Evolutionary conservation across 2,888 invertebrate species (phyloP), one percentile per base, ranked within the genome.

Genomic region (Troides aeacus): DNA sequence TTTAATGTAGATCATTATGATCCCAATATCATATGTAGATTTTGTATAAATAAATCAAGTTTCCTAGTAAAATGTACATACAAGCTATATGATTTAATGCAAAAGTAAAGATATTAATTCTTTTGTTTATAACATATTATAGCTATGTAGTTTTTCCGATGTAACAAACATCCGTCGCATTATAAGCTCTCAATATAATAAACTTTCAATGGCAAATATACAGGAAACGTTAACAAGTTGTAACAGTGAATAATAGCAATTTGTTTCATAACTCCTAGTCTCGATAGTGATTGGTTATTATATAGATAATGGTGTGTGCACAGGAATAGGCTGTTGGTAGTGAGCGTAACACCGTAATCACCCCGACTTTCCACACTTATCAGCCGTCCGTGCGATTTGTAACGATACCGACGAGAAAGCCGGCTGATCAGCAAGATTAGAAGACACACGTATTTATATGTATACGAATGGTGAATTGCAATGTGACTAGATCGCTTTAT

Each of bases 361-460:
- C 24, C 53, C 60, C 71, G 71, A 81, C 84, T 84, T 84, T 86
- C 83, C 80, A 79, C 79, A 74, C 72, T 76, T 77, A 81, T 74
- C 75, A 73, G 72, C 68, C 72, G 68, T 73, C 64, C 67, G 56
- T 70, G 65, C 58, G 66, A 66, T 65, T 61, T 60, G 72, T 72
- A 66, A 68, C 71, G 71, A 72, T 76, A 60, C 66, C 68, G 70
- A 76, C 81, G 83, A 82, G 87, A 88, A 88, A 88, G 86, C 81
- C 79, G 83, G 80, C 81, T 79, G 81, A 86, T 81, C 77, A 70
- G 79, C 80, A 80, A 79, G 82, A 84, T 84, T 80, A 82, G 79
- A 82, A 80, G 79, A 79, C 81, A 81, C 80, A 78, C 82, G 81
- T 78, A 74, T 58, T 53, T 53, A 53, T 30, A 30, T n/a, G 53